Evolutionary conservation across 2,113 vertebrate genomes (phyloP), one percentile per base, ranked within the genome.

Genomic region (Stigmatopora nigra): DNA sequence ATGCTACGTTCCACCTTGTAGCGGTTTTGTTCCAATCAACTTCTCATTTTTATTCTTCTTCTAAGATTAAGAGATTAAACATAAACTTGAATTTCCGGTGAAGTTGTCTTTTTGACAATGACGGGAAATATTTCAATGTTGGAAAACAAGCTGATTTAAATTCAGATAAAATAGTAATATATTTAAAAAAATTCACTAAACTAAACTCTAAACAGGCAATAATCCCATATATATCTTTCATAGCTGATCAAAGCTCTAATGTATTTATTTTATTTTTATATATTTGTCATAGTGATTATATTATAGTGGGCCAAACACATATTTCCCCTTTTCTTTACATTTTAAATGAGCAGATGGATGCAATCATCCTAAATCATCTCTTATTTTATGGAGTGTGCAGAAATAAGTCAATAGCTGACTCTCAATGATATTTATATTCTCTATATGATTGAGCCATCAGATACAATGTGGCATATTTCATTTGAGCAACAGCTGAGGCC

Each of bases 401-500:
- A 83, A 89, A 86, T 83, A 89, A 92, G 95, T 96, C 94, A 93
- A 94, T 96, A 92, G 85, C 62, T 83, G 75, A 75, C 76, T 84
- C 88, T 91, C 91, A 93, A 93, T 90, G 91, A 92, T 94, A 94
- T 95, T 95, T 95, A 85, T 91, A 82, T 89, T 95, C 93, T 92
- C 92, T 93, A 98, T 98, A 96, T 98, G 93, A 96, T 61, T 61
- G 59, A 95, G 93, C 94, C 94, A 96, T 95, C 94, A 94, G 91
- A 92, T 97, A 95, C 95, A 96, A 94, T 97, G 94, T 89, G 94
- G 92, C 92, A 93, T 93, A 94, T 94, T 94, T 96, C 92, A 95
- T 94, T 95, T 92, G 88, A 89, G 91, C 92, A 92, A 85, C 91
- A 97, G 93, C 91, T 93, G 92, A 94, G 91, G 87, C 90, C 90